These are phyloP conservation scores for Paratilapia polleni DNA, from an alignment of 2,113 vertebrate genomes.

Conservation along the genomic window DNA sequence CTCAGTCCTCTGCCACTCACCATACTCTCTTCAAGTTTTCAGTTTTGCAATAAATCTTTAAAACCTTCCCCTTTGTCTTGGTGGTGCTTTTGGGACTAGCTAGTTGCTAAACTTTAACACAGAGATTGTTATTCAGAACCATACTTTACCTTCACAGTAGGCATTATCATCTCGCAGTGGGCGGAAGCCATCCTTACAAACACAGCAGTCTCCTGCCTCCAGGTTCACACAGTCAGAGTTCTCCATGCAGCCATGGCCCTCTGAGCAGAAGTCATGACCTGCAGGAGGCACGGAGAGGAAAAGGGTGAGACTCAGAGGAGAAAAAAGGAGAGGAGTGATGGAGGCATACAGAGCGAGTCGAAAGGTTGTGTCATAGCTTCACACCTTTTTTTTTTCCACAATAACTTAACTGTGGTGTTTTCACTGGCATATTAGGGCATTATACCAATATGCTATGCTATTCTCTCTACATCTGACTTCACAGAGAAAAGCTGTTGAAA, in stretches of 20 bases:
- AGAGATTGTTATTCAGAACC: constrained; percentile 14
- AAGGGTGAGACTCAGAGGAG: constrained; percentile 43
- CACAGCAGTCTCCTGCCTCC: constrained; percentile 90
- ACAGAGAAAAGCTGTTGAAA: background rate
- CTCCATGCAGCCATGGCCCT: constrained; percentile 90
- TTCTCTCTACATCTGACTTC: background rate
- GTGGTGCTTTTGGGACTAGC: constrained; percentile 9
- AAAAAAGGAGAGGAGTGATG: constrained; percentile 12
- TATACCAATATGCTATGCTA: background rate
- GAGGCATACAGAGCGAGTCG: constrained; percentile 1
- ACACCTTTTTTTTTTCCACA: background rate
- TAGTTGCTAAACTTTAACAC: constrained; percentile 16
- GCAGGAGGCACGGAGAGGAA: constrained; percentile 15
- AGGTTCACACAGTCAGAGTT: constrained; percentile 94
- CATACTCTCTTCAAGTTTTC: background rate
- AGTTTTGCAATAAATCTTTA: background rate
- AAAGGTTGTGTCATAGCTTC: constrained; percentile 13
- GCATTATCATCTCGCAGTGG: constrained; percentile 93
- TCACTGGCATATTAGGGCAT: background rate
- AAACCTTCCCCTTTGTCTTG: background rate
- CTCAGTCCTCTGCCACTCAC: background rate
- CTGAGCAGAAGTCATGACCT: constrained; percentile 97
- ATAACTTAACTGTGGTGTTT: background rate
- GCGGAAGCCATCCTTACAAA: constrained; percentile 92
- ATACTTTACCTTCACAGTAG: constrained; percentile 93